Conservation (phyloP, 35 echinoderm and acorn worm genomes). For the Apostichopus japonicus region DNA sequence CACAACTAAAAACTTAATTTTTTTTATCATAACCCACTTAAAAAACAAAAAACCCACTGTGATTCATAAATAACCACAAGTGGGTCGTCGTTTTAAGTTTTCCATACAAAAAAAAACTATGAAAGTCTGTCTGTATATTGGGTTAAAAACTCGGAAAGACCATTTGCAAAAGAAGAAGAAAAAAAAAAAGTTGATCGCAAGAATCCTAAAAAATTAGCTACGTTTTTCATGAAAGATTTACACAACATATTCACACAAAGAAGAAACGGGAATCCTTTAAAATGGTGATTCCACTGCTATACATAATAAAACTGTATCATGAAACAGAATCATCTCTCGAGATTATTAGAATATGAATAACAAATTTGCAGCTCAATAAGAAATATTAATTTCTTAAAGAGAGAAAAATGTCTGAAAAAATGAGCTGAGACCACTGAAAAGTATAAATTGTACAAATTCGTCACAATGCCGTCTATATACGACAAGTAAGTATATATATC, state of each 20-base stretch:
- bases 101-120: constrained; percentile 23
- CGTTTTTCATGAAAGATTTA: constrained; percentile 22
- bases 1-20: constrained; percentile 5
- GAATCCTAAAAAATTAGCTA: constrained; percentile 18
- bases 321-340: too few relatives aligned
- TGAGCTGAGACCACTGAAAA: too few relatives aligned
- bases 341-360: too few relatives aligned
- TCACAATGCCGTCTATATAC: too few relatives aligned
- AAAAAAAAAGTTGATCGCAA: constrained; percentile 1
- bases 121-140: constrained; percentile 29
- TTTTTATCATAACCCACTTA: not conserved
- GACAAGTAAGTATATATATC: too few relatives aligned
- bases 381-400: too few relatives aligned
- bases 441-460: too few relatives aligned
- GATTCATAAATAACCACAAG: not conserved
- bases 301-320: too few relatives aligned
- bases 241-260: constrained; percentile 37
- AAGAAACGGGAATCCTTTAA: not conserved
- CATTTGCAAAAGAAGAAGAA: constrained; percentile 9
- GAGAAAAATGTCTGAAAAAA: too few relatives aligned
- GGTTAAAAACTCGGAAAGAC: constrained; percentile 42
- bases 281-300: not conserved
- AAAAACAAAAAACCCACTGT: not conserved
- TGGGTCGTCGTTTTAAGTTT: not conserved
- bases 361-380: too few relatives aligned